phyloP scores from a whole-genome alignment of 2,888 invertebrate species.

The Hesperia comma region DNA sequence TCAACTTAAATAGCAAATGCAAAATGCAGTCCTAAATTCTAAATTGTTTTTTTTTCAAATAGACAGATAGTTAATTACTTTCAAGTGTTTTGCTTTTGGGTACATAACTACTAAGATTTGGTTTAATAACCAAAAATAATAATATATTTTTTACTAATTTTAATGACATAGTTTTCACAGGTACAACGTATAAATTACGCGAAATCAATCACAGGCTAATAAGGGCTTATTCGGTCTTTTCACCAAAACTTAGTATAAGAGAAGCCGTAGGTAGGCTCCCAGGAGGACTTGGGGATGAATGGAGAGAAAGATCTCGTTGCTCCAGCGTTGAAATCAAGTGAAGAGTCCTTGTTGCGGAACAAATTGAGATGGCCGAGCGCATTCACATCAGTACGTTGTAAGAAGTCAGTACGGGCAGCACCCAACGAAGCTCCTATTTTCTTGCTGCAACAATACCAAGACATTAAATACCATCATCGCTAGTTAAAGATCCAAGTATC shows the following conservation, averaged over 20 bases:
- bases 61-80: no score
- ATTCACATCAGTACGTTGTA: conserved; percentile 50
- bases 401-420: conserved; percentile 46
- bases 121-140: no score
- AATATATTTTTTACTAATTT: no score
- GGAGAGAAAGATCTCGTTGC: conserved; percentile 48
- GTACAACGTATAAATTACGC: background rate
- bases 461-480: background rate
- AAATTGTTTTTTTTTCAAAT: no score
- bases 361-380: conserved; percentile 52
- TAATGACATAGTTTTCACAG: background rate
- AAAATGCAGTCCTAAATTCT: no score
- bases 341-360: conserved; percentile 47
- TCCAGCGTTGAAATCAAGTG: conserved; percentile 53
- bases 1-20: no score
- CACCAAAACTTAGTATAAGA: conserved; percentile 35
- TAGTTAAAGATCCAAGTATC: no score
- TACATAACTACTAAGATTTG: no score
- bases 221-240: background rate
- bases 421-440: conserved; percentile 49
- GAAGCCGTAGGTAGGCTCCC: conserved; percentile 48
- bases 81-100: no score
- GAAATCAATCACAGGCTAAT: background rate
- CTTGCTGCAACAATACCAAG: conserved; percentile 44
- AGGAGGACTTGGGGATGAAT: conserved; percentile 47